These are phyloP conservation scores for Clarias batrachus DNA, from an alignment of 2,113 vertebrate genomes.

Conservation along the genomic window DNA sequence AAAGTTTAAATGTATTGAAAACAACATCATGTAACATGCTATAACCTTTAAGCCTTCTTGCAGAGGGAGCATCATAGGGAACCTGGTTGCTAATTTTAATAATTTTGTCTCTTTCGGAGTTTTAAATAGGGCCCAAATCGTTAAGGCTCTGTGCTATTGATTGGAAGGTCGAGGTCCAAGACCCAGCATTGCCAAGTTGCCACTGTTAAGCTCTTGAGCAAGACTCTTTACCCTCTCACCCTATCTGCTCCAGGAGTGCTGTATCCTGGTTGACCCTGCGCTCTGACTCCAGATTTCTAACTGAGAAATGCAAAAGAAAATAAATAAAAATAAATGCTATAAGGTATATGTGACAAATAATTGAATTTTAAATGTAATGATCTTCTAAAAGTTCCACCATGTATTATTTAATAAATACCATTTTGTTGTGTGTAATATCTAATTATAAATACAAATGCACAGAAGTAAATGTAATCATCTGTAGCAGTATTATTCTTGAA, in stretches of 20 bases:
- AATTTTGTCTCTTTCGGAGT: not conserved
- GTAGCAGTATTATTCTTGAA: not conserved
- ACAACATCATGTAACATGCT: not conserved
- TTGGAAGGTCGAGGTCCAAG: no score
- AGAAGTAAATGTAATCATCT: not conserved
- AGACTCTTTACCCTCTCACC: no score
- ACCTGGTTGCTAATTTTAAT: not conserved
- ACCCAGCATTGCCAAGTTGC: no score
- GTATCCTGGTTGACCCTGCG: no score
- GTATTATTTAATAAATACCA: not conserved
- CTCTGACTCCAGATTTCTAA: no score
- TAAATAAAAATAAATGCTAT: no score
- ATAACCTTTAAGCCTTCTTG: not conserved
- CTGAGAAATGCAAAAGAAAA: no score
- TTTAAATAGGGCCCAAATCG: not conserved
- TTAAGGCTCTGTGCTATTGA: no score
- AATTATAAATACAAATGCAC: not conserved
- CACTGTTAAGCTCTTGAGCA: no score
- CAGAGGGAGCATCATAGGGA: not conserved
- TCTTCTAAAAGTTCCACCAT: not conserved
- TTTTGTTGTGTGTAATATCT: not conserved
- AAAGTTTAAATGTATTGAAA: not conserved
- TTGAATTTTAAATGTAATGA: not conserved
- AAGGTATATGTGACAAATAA: no score
- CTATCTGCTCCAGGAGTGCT: no score